These are phyloP conservation scores for Actinia equina DNA, from an alignment of 64 coral and sea anemone species.

Conservation along the genomic window DNA sequence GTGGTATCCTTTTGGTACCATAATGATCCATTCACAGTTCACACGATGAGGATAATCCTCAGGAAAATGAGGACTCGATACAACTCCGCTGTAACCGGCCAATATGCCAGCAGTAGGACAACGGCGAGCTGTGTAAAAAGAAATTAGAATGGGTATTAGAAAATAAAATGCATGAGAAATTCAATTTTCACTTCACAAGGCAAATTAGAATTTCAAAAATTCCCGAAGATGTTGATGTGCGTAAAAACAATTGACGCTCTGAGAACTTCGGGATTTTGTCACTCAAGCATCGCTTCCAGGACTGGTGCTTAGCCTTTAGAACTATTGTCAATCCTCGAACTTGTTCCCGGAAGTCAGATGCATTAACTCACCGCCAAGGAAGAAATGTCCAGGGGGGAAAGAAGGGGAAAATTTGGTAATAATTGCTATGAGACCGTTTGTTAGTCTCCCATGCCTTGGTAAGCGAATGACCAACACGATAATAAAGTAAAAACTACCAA, in stretches of 20 bases:
- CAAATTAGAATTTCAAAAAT: too few relatives aligned
- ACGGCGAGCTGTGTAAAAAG: background rate
- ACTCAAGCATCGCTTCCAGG: too few relatives aligned
- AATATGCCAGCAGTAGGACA: conserved; percentile 11
- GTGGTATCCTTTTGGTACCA: conserved; percentile 4
- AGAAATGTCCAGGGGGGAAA: background rate
- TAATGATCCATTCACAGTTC: conserved; percentile 24
- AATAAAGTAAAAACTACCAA: background rate
- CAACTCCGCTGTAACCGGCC: background rate
- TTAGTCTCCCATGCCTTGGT: background rate
- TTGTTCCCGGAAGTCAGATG: too few relatives aligned
- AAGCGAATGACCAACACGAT: background rate
- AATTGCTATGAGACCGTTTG: background rate
- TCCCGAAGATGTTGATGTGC: too few relatives aligned
- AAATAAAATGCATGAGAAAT: background rate
- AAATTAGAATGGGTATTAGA: background rate
- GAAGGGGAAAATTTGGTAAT: background rate
- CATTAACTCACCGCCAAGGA: too few relatives aligned
- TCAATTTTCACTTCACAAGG: too few relatives aligned
- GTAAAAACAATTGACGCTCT: too few relatives aligned
- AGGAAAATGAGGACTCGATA: conserved; percentile 18
- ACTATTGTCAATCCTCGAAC: too few relatives aligned
- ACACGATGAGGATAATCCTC: conserved; percentile 25
- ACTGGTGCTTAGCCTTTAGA: too few relatives aligned
- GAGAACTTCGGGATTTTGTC: too few relatives aligned